Base-by-base conservation (phyloP, 1,140 invertebrate species). In the Caenorhabditis briggsae region DNA sequence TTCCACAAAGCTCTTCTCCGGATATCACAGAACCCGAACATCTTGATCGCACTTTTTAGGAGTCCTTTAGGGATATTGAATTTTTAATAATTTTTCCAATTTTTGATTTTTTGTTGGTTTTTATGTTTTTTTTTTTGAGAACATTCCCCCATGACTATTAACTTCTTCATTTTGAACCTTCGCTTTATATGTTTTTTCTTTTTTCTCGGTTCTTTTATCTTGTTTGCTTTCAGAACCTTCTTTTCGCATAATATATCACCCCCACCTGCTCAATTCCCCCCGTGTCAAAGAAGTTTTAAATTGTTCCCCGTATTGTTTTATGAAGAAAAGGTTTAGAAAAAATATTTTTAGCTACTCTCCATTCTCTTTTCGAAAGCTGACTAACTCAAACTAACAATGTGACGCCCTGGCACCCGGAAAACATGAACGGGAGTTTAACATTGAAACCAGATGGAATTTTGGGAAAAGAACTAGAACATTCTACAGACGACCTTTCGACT, bases 361-460 rank as follows among this genome's bases (percentile, higher is more conserved):
- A 16, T 46, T 5, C 18, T 65, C 33, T 74, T 74, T 14, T 65
- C 5, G 16, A 74, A 74, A 25, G 11, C 18, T 25, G 33, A 23
- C 20, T 64, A 64, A 58, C 56, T 58, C 59, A 5, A 48, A 74
- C 41, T 74, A 74, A 74, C 65, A 74, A 74, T 74, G 41, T 48
- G 43, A 48, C 65, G n/a, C 33, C 33, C 33, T 3, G 33, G 33
- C 65, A 74, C 65, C 41, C 65, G 65, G 65, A 74, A 48, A 74
- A 74, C 65, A 46, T 48, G 41, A 74, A 43, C 16, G 46, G 33
- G 18, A 74, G 65, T 74, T 74, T 74, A 74, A 74, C 6, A 74
- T 74, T 74, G 65, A 74, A 46, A 74, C 65, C 65, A 74, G 65
- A 74, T 74, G 65, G 56, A 58, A 58, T n/a, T n/a, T 58, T 20